Percentiles rank a stretch among this genome's conserved stretches.
Evolutionary conservation across 2,888 invertebrate species (phyloP).

Genomic region (Lepidocyrtinus sp.): DNA sequence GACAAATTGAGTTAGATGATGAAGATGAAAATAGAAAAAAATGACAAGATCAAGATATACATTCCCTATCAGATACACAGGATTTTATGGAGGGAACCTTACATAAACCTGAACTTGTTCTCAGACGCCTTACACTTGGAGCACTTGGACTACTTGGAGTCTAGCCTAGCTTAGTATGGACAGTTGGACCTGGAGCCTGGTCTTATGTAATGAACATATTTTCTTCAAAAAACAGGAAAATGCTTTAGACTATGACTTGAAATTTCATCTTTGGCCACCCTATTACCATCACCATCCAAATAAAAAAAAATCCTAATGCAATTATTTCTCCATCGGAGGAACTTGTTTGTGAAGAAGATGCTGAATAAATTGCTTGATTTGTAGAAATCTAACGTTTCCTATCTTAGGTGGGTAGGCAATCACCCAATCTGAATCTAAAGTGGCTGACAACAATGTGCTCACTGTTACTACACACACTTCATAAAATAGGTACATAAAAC

Average conservation of each 20-base stretch:
- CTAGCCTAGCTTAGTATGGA: no score
- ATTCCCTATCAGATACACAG: no score
- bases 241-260: conserved; percentile 19
- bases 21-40: background rate
- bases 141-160: no score
- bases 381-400: no score
- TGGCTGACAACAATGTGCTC: conserved; percentile 39
- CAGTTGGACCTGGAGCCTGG: conserved; percentile 38
- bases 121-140: no score
- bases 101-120: no score
- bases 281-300: no score
- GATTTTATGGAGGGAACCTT: no score
- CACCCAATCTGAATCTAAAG: no score
- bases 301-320: background rate
- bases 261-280: background rate
- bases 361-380: background rate
- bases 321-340: no score
- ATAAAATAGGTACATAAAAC: conserved; percentile 39
- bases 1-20: conserved; percentile 28
- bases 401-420: no score
- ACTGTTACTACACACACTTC: conserved; percentile 37
- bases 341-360: background rate
- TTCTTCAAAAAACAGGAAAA: conserved; percentile 31
- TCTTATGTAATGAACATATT: background rate
- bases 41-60: no score